Evolutionary conservation across 2,797 vertebrate genomes (phyloP), one percentile per base, ranked within the genome.

Genomic region (Siniperca undulata): DNA sequence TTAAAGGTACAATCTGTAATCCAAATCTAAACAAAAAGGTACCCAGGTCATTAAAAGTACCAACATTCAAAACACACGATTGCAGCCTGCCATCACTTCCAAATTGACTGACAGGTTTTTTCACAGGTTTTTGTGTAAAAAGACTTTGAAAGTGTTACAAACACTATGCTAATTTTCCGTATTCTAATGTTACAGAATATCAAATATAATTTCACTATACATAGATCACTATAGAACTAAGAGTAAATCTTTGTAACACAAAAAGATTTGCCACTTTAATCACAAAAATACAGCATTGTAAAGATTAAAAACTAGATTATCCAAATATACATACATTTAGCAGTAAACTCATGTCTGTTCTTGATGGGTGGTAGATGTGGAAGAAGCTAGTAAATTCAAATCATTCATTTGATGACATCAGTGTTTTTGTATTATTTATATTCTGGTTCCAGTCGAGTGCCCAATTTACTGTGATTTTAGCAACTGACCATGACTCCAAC

Each of bases 1-100:
- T 46, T 56, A 56, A 55, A 68, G 22, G 52, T 16, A 58, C 22
- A 48, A 46, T 14, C 50, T 58, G 62, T 58, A 48, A 74, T 53
- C 2, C n/a, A 44, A 42, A 74, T 16, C 74, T 34, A 46, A 67
- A 58, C 36, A 38, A 62, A 48, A 6, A 30, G 3, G n/a, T 34
- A 55, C 6, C 24, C 12, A 7, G 24, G 61, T 30, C n/a, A 65
- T 24, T 17, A 5, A 34, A 48, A 17, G 7, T 4, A 68, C 5
- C 55, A 27, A 13, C 2, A 48, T 3, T 67, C 5, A 13, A 52
- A 68, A 68, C 27, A 34, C 2, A 50, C 1, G 7, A n/a, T 3
- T 10, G 42, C 2, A 4, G 22, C 7, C 20, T 64, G 38, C 38
- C 16, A 24, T 27, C 13, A 17, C 62, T 27, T 24, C n/a, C 40